Base-by-base conservation (phyloP, 2,797 vertebrate species). In the Leptatherina wallacei region DNA sequence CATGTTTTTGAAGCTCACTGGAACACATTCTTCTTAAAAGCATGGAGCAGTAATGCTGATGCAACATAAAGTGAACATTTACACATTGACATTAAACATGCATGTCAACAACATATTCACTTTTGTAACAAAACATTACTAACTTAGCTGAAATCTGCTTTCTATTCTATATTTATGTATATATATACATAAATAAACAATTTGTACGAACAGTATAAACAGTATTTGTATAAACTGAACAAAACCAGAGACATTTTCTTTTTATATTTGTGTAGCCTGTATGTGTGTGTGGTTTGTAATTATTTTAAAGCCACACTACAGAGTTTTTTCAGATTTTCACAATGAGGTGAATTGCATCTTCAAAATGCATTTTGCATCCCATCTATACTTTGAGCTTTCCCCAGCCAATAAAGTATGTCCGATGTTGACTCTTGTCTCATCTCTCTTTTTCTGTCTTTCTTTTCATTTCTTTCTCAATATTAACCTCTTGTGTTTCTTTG, bases 1-100 rank as follows among this genome's bases (percentile, higher is more conserved):
- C 20, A 78, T 59, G 54, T 7, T 30, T 51, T 54, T 72, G 78
- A 84, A 82, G 29, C 22, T 32, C 3, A 4, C 75, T 13, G 27
- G 14, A 29, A 61, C 52, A 75, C 35, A 65, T 58, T 47, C 36
- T 32, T 73, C 27, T 20, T 33, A 14, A 32, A 32, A 32, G 30
- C 30, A 32, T 32, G 5, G 42, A 36, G 0, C 40, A 56, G 18
- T 18, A 42, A 54, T 59, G 49, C 54, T 81, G 47, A 71, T 61
- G 36, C 67, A 65, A 40, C 66, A 65, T 30, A 10, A 49, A 24
- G 3, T 55, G 58, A 9, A 9, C 22, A 24, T 40, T 22, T n/a
- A 22, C 20, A 8, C 12, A 3, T 52, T 24, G 4, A 52, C 22
- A 52, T 11, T 27, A 13, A 52, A 27, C 0, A 52, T 52, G 22